Base-by-base conservation (phyloP, 2,113 vertebrate species). In the Hystrix brachyura region DNA sequence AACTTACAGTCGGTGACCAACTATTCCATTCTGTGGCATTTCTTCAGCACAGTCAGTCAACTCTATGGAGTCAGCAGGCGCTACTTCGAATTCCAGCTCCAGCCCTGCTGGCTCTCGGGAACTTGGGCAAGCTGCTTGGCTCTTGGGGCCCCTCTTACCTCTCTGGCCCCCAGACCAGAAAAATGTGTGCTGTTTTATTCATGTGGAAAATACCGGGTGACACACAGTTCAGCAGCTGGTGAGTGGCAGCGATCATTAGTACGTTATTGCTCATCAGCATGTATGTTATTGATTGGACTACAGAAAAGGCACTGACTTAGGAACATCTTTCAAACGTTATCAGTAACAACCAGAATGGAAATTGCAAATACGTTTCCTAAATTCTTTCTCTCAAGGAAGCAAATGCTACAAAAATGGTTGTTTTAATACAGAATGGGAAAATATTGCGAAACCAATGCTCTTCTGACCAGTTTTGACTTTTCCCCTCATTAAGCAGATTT, bases 371-470 rank as follows among this genome's bases (percentile, higher is more conserved):
- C 62, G 32, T 57, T 71, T 64, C 34, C 51, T 59, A 46, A 46
- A 69, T 2, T 76, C 17, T 23, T 90, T 85, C 25, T 57, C 84
- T 94, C 59, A 60, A 59, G 29, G 51, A 92, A 60, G 17, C 46
- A 60, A 84, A 59, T n/a, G 60, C 48, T 46, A 17, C 8, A 25
- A 23, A 53, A 51, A 14, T 11, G 13, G 60, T 55, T 34, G 29
- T 80, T 89, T 94, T 51, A 69, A 74, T 21, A 43, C 7, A 46
- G 87, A 93, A 91, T 2, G 29, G 51, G 72, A 93, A 94, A 74
- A 78, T 18, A 51, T 4, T 23, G 3, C 12, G 14, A 79, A 87
- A 81, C 1, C 2, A 78, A 65, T 64, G 48, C 7, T 69, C 21
- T 81, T 92, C 69, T 53, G 32, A 43, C 38, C 57, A 15, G 5